Base-by-base conservation (phyloP, 2,797 vertebrate species). In the Oceanodroma leucorhoa region DNA sequence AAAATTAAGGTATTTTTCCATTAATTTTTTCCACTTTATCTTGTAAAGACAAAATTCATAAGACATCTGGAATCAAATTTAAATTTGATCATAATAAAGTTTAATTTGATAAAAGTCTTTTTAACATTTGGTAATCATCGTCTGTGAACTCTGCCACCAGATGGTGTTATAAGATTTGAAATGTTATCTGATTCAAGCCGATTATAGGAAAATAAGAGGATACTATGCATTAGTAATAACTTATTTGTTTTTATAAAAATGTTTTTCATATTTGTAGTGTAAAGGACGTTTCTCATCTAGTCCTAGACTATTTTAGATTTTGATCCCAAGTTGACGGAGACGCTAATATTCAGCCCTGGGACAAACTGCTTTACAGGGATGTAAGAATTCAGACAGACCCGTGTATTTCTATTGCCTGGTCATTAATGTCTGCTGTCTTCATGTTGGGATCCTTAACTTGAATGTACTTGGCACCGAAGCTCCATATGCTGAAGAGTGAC, bases 61-160 rank as follows among this genome's bases (percentile, higher is more conserved):
- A 69, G 11, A 5, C n/a, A n/a, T 2, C 15, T 19, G 26, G 26
- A 78, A 51, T 46, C 16, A 69, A 67, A 67, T 72, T 43, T 71
- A 34, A 53, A 16, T 69, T 50, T 43, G 5, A 45, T 82, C 7
- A 6, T 30, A 66, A 34, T 54, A 3, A 78, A 58, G 64, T 78
- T 53, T 53, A 57, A 50, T 16, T 69, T 40, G 12, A 46, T 88
- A 55, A 69, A 60, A 14, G 41, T 78, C 5, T 75, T 90, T 45
- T 89, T 61, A 60, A n/a, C 18, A 16, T 55, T 29, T 76, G 23
- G 2, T 69, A 9, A 26, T 76, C 15, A 11, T 88, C 23, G n/a
- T 78, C 51, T 61, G 6, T 84, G 53, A 84, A 40, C 36, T 90
- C 85, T 87, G 64, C 94, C 95, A 96, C 88, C 90, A 96, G 95